These are phyloP conservation scores for Synanthedon vespiformis DNA, from an alignment of 2,888 invertebrate species.

Conservation along the genomic window DNA sequence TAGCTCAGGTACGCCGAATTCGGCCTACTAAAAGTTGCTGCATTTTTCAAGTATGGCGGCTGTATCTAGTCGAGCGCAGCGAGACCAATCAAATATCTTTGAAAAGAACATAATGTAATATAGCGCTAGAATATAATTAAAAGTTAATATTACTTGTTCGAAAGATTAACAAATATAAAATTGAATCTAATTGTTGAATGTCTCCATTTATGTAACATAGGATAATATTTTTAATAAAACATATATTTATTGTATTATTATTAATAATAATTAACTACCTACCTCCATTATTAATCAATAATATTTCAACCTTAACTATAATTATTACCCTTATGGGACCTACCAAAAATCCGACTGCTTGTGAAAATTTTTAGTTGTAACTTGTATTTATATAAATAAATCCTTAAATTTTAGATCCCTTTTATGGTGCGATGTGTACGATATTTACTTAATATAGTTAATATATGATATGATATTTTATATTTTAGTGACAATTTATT, in stretches of 20 bases:
- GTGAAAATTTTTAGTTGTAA: conserved; percentile 1
- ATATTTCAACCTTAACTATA: conserved; percentile 27
- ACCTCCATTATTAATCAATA: conserved; percentile 37
- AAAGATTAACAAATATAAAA: too few species aligned
- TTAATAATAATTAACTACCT: conserved; percentile 20
- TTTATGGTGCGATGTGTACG: conserved; percentile 35
- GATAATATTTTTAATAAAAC: background rate
- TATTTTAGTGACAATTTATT: background rate
- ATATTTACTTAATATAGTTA: background rate
- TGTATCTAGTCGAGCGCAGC: too few species aligned
- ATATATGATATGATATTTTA: background rate
- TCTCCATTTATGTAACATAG: background rate
- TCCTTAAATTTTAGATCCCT: conserved; percentile 17
- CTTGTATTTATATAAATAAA: background rate
- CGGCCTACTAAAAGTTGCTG: too few species aligned
- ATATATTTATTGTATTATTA: background rate
- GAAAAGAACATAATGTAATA: too few species aligned
- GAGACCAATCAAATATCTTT: too few species aligned
- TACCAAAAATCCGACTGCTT: conserved; percentile 56
- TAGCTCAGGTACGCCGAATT: too few species aligned
- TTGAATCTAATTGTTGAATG: too few species aligned
- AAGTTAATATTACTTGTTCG: too few species aligned
- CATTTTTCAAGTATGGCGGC: too few species aligned
- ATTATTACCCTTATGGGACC: conserved; percentile 27
- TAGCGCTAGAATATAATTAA: too few species aligned